A percentile compares a stretch with the other conserved stretches of the same genome.
Conservation (phyloP, 2,797 vertebrate species). For the Pelochelys cantorii region DNA sequence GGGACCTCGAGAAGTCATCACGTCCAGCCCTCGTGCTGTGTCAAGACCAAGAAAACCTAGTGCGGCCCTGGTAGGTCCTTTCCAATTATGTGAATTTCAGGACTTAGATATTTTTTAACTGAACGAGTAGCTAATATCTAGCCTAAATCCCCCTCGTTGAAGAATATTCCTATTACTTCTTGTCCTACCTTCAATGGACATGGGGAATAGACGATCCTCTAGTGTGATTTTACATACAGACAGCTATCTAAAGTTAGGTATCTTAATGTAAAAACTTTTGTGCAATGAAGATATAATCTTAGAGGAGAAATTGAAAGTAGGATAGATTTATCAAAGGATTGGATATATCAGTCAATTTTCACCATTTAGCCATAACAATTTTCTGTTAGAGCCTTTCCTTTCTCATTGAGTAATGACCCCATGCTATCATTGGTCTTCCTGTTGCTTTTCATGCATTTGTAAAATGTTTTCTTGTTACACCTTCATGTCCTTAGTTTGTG, state of each 20-base stretch:
- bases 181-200: too few relatives aligned
- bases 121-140: too few relatives aligned
- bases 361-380: slow-evolving; percentile 22
- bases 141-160: too few relatives aligned
- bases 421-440: background rate
- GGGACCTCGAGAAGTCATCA: too few relatives aligned
- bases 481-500: background rate
- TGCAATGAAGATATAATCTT: background rate
- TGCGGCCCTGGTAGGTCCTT: too few relatives aligned
- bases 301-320: slow-evolving; percentile 67
- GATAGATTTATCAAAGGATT: slow-evolving; percentile 73
- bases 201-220: too few relatives aligned
- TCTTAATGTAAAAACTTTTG: background rate
- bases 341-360: slow-evolving; percentile 59
- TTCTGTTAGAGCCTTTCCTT: background rate
- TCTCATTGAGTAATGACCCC: background rate
- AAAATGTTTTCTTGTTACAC: background rate
- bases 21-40: too few relatives aligned
- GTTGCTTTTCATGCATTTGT: background rate
- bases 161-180: too few relatives aligned
- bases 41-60: too few relatives aligned
- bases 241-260: background rate
- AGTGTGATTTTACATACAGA: background rate
- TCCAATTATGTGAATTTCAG: too few relatives aligned
- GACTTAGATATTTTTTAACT: too few relatives aligned